These are phyloP conservation scores for Junonia oenone DNA, from an alignment of 2,888 invertebrate genomes.

Conservation along the genomic window DNA sequence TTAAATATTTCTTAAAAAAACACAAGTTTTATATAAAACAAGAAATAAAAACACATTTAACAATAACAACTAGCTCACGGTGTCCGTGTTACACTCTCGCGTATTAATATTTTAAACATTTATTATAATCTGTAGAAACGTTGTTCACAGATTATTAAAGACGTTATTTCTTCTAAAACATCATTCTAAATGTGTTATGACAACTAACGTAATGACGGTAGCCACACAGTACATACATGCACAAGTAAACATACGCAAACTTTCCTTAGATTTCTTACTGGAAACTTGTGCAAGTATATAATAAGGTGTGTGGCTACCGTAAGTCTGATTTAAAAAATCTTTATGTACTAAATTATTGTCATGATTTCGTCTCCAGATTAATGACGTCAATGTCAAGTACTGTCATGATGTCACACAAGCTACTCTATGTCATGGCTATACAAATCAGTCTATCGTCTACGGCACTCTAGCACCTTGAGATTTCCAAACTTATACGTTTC, in stretches of 20 bases:
- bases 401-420: slow-evolving; percentile 45
- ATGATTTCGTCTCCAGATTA: neutral
- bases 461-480: slow-evolving; percentile 63
- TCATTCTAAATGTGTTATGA: neutral
- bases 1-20: slow-evolving; percentile 41
- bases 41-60: slow-evolving; percentile 65
- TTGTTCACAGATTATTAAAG: neutral
- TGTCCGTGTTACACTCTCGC: slow-evolving; percentile 9
- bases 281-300: too few relatives aligned
- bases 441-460: slow-evolving; percentile 69
- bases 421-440: slow-evolving; percentile 67
- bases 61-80: slow-evolving; percentile 56
- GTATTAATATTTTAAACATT: slow-evolving; percentile 6
- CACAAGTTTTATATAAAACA: slow-evolving; percentile 45
- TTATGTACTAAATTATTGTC: neutral
- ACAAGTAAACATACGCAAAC: too few relatives aligned
- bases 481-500: slow-evolving; percentile 17
- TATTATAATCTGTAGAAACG: neutral
- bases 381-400: slow-evolving; percentile 11
- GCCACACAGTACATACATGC: too few relatives aligned
- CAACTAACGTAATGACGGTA: neutral
- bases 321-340: neutral
- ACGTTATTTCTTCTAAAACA: neutral
- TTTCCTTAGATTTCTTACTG: too few relatives aligned
- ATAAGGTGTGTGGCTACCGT: too few relatives aligned